A percentile compares a stretch with the other conserved stretches of the same genome.
Conservation (phyloP, 1,140 invertebrate genomes). For the Leptinotarsa undecemlineata region DNA sequence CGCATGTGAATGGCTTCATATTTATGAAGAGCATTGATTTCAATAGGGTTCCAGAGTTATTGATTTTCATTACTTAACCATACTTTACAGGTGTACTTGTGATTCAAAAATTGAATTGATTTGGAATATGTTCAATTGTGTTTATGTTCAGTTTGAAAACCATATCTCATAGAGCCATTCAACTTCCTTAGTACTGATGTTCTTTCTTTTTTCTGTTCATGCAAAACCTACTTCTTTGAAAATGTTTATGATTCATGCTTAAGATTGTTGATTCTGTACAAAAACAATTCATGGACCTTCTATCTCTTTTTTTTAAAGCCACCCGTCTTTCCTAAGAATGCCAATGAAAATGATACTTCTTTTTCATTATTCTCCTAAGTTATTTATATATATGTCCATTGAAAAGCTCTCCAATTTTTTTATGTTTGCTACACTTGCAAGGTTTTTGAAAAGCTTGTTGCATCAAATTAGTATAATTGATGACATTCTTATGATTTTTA, state of each 20-base stretch:
- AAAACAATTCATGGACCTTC: not conserved
- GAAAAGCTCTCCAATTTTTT: constrained; percentile 1
- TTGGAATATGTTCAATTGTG: too few relatives aligned
- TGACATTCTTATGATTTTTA: constrained; percentile 21
- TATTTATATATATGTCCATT: constrained; percentile 18
- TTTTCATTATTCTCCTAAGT: constrained; percentile 19
- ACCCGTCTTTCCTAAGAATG: constrained; percentile 31
- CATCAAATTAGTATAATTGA: constrained; percentile 6
- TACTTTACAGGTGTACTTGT: too few relatives aligned
- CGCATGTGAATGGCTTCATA: not conserved
- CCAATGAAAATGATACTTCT: constrained; percentile 26
- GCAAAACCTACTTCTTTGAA: too few relatives aligned
- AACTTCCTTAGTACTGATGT: not conserved
- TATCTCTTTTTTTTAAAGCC: constrained; percentile 26
- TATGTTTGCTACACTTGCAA: constrained; percentile 6
- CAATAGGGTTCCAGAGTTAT: not conserved
- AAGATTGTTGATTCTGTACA: not conserved
- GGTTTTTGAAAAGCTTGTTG: not conserved
- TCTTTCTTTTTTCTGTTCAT: too few relatives aligned
- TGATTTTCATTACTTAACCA: too few relatives aligned
- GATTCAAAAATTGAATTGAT: too few relatives aligned
- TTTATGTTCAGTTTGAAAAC: not conserved
- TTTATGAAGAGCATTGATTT: not conserved
- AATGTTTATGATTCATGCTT: not conserved
- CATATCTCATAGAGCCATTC: not conserved